Percentiles rank a stretch among this genome's conserved stretches.
Evolutionary conservation across 2,797 vertebrate species (phyloP).

Genomic region (Coilia nasus): DNA sequence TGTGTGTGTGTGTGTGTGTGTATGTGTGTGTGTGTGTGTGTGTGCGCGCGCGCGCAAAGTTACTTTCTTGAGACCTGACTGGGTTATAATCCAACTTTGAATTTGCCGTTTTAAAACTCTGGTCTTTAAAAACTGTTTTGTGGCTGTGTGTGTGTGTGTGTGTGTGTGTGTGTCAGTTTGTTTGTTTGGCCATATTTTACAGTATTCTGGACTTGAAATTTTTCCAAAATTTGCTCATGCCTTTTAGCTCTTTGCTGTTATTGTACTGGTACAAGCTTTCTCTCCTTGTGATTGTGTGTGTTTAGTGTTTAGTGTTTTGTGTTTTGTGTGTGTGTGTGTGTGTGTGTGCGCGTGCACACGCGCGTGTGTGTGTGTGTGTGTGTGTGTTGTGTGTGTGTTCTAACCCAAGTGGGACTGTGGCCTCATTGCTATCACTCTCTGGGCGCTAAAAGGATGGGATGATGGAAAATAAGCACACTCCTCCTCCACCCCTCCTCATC

Average conservation of each 20-base stretch:
- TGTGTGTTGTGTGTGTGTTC: slow-evolving; percentile 29
- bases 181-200: background rate
- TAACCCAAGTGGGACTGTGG: slow-evolving; percentile 30
- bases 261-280: background rate
- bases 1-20: background rate
- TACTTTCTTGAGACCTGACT: background rate
- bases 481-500: slow-evolving; percentile 7
- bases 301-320: slow-evolving; percentile 18
- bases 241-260: background rate
- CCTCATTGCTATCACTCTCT: slow-evolving; percentile 40
- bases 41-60: background rate
- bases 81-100: background rate
- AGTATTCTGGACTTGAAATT: background rate
- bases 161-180: background rate
- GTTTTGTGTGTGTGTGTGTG: slow-evolving; percentile 20
- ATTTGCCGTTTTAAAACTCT: background rate
- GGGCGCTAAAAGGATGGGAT: slow-evolving; percentile 12
- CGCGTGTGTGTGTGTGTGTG: slow-evolving; percentile 32
- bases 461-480: slow-evolving; percentile 38
- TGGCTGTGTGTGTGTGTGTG: slow-evolving; percentile 11
- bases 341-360: background rate
- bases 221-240: background rate
- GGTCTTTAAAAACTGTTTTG: background rate
- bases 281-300: background rate
- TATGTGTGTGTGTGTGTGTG: slow-evolving; percentile 21